Conservation (phyloP, 1,140 invertebrate species). For the Ceratoteleas bidentatus region DNA sequence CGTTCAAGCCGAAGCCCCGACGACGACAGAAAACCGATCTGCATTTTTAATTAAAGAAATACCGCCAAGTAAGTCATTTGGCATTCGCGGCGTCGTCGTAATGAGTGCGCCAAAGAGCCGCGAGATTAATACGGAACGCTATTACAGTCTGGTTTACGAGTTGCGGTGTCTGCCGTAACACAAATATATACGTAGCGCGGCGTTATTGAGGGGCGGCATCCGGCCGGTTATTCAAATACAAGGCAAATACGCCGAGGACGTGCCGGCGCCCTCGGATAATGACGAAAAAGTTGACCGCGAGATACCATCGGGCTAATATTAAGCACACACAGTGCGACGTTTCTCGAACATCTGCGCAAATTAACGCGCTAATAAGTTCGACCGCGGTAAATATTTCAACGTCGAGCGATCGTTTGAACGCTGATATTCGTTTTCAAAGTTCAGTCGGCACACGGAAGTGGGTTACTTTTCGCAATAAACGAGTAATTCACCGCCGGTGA, state of each 20-base stretch:
- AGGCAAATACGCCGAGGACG: slow-evolving; percentile 14
- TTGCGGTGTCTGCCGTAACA: slow-evolving; percentile 22
- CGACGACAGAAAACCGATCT: slow-evolving; percentile 45
- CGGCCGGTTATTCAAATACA: slow-evolving; percentile 26
- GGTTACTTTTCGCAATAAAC: no score
- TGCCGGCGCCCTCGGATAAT: slow-evolving; percentile 13
- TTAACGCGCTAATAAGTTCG: background rate
- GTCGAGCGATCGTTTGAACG: no score
- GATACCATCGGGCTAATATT: slow-evolving; percentile 14
- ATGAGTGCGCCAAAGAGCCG: slow-evolving; percentile 44
- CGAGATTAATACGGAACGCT: slow-evolving; percentile 35
- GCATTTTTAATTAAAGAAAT: slow-evolving; percentile 56
- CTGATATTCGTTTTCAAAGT: no score
- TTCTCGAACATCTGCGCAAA: background rate
- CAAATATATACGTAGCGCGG: slow-evolving; percentile 33
- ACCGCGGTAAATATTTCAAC: background rate
- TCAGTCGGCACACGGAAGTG: no score
- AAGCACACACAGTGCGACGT: slow-evolving; percentile 4
- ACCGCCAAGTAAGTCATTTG: slow-evolving; percentile 38
- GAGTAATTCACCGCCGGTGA: no score
- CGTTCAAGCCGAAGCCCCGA: no score
- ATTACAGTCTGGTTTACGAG: slow-evolving; percentile 34
- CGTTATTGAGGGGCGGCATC: slow-evolving; percentile 25
- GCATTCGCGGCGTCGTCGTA: slow-evolving; percentile 19
- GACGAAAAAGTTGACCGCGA: slow-evolving; percentile 13